Evolutionary conservation across 2,888 invertebrate species (phyloP), one percentile per base, ranked within the genome.

Genomic region (Hirtodrosophila cameraria): DNA sequence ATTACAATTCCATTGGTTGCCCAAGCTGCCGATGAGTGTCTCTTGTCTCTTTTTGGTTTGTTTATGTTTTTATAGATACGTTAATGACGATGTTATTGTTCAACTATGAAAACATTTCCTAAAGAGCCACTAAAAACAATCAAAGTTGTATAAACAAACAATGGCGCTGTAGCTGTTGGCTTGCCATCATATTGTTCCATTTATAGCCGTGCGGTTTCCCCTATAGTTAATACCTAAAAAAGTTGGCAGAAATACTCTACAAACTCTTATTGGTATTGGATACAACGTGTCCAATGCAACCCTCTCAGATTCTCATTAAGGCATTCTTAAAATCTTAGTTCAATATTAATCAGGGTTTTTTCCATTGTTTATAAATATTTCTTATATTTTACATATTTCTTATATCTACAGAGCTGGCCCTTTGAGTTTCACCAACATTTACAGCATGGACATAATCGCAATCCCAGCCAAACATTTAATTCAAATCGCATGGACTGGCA

Each of bases 341-440:
- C n/a, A 25, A 3, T 3, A 2, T 25, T 2, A n/a, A n/a, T n/a
- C n/a, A n/a, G n/a, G n/a, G n/a, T n/a, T n/a, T n/a, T n/a, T n/a
- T n/a, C n/a, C n/a, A n/a, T 36, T 12, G 6, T 33, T 13, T 33
- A n/a, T n/a, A n/a, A n/a, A n/a, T n/a, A n/a, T n/a, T n/a, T n/a
- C n/a, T 13, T 18, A 16, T n/a, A n/a, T 31, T 62, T 67, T 67
- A 75, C 63, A 63, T 48, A n/a, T n/a, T n/a, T n/a, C n/a, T n/a
- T n/a, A n/a, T n/a, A n/a, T 63, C 93, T 93, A 18, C 93, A 95
- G 95, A 95, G 95, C n/a, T 95, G 95, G 95, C 95, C 95, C 0
- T 95, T 95, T 86, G 94, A 94, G 57, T 95, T 95, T 88, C 95
- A 95, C 89, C 93, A 94, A 9, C 71, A 73, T 23, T 43, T 70